These are phyloP conservation scores for Platysteira castanea DNA, from an alignment of 2,113 vertebrate genomes.

Conservation along the genomic window DNA sequence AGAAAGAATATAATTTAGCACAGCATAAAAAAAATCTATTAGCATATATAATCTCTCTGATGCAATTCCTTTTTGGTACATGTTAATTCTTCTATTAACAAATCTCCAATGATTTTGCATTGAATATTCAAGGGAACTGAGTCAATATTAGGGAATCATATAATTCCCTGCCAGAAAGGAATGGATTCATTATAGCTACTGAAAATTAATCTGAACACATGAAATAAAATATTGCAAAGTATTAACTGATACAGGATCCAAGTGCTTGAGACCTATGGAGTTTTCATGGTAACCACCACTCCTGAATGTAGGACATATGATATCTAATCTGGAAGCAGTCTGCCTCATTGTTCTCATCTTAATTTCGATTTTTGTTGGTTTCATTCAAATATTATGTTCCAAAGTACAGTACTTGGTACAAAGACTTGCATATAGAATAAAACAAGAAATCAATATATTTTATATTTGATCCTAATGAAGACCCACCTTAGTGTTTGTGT, in stretches of 20 bases:
- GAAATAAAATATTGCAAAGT: neutral
- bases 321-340: neutral
- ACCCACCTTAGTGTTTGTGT: neutral
- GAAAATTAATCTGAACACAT: neutral
- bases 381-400: neutral
- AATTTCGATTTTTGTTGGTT: neutral
- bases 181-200: neutral
- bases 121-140: conserved; percentile 32
- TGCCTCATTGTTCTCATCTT: neutral
- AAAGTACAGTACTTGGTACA: neutral
- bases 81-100: conserved; percentile 37
- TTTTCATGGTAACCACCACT: neutral
- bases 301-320: neutral
- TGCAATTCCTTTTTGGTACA: neutral
- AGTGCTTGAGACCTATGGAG: neutral
- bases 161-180: neutral
- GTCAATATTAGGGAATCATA: conserved; percentile 34
- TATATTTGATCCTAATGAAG: neutral
- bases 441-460: neutral
- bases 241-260: neutral
- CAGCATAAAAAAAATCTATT: neutral
- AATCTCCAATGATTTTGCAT: conserved; percentile 23
- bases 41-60: conserved; percentile 41
- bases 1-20: conserved; percentile 8
- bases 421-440: neutral